Base-by-base conservation (phyloP, 2,888 invertebrate species). In the Anthrax anthrax region DNA sequence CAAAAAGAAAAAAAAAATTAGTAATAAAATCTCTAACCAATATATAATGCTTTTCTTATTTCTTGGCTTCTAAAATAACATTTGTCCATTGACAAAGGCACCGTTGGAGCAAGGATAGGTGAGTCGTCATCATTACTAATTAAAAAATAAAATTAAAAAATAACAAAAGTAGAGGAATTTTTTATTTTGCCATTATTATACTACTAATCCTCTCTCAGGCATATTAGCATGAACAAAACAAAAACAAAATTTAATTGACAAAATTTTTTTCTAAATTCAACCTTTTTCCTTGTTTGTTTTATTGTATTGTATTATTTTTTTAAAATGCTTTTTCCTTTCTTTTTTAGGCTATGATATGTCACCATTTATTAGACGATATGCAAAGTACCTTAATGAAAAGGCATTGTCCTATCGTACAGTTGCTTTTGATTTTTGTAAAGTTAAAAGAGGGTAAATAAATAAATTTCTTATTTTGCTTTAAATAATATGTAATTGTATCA, bases 381-480 rank as follows among this genome's bases (percentile, higher is more conserved):
- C 97, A 65, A 94, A 94, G 73, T 99, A 99, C 76, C 78, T 99
- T 67, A 96, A 97, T 69, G 97, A 98, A 73, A 99, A 99, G 74
- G 95, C 97, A 44, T 77, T 94, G 57, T 95, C 97, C 13, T 99
- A 99, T 76, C 81, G 98, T 70, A 86, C 89, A 49, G 96, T 97
- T 62, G 98, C 98, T 55, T 98, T 97, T 70, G 98, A 99, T 72
- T 98, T 99, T 75, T 98, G 98, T 76, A 99, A 98, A 80, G 94
- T 97, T 46, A 98, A 97, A 72, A 76, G 98, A 65, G 97, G 98
- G 90, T 94, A 72, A 78, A 77, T 64, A n/a, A 47, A 17, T 17
- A 37, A 36, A 39, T 27, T 16, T 40, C 18, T 9, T 9, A 34
- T 36, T 10, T 23, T 23, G 23, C 4, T 23, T 23, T 6, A 8